Evolutionary conservation across 1,140 invertebrate genomes (phyloP).

Genomic region (Meloidogyne exigua): DNA sequence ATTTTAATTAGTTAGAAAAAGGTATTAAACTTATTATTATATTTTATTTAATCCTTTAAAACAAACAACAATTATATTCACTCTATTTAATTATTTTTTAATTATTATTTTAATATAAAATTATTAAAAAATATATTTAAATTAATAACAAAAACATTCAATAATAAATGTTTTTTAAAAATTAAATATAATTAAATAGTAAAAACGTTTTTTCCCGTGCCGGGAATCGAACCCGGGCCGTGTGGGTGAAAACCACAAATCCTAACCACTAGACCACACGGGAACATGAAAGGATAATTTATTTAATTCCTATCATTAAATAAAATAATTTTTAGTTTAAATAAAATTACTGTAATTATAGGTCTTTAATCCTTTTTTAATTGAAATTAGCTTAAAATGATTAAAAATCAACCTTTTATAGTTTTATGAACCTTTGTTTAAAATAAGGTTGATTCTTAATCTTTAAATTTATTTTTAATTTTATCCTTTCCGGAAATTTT

Average conservation of each 20-base stretch:
- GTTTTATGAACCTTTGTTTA: background rate
- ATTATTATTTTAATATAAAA: too few relatives aligned
- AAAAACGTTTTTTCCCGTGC: background rate
- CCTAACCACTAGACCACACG: background rate
- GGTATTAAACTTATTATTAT: background rate
- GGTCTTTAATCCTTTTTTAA: background rate
- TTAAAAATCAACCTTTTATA: background rate
- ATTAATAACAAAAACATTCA: too few relatives aligned
- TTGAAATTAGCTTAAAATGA: background rate
- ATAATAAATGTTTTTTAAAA: too few relatives aligned
- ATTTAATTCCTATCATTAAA: too few relatives aligned
- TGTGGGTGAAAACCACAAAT: background rate
- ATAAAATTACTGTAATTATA: too few relatives aligned
- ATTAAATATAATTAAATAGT: too few relatives aligned
- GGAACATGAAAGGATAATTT: background rate
- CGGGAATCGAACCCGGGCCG: background rate
- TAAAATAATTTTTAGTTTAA: too few relatives aligned
- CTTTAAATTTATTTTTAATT: background rate
- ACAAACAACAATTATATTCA: background rate
- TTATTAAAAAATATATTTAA: too few relatives aligned
- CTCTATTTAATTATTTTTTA: too few relatives aligned
- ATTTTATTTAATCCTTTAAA: background rate
- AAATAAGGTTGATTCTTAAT: conserved; percentile 6
- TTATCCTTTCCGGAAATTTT: background rate
- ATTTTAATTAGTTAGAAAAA: too few relatives aligned